A percentile compares a stretch with the other conserved stretches of the same genome.
Conservation (phyloP, 23 tunicate genomes). For the Styela clava region DNA sequence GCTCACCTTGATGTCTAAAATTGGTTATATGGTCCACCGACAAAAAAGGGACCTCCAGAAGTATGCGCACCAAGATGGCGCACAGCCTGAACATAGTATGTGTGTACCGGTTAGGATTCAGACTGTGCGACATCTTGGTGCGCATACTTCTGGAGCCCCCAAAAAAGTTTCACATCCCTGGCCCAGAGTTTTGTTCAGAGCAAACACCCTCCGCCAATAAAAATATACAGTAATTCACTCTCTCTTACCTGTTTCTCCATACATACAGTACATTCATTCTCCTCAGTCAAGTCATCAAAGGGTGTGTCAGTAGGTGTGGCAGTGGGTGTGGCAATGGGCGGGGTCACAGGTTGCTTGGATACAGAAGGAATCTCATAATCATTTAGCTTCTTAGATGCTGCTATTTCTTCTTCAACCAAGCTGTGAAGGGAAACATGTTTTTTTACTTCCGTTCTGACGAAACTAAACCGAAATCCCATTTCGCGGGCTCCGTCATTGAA, state of each 20-base stretch:
- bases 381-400: constrained; percentile 21
- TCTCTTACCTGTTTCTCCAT: constrained; percentile 58
- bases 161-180: not conserved
- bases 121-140: not conserved
- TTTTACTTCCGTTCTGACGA: not conserved
- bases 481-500: not conserved
- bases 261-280: constrained; percentile 87
- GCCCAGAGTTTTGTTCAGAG: not conserved
- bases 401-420: constrained; percentile 18
- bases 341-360: not conserved
- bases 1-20: no score
- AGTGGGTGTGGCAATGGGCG: not conserved
- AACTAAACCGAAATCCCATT: not conserved
- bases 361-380: not conserved
- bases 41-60: no score
- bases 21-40: no score
- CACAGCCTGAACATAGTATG: no score
- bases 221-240: not conserved
- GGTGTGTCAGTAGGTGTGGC: constrained; percentile 19
- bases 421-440: not conserved
- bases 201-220: not conserved
- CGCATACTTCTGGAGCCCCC: not conserved
- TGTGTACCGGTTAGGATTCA: no score
- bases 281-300: constrained; percentile 24
- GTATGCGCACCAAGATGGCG: no score